Evolutionary conservation across 2,888 invertebrate genomes (phyloP), one percentile per base, ranked within the genome.

Genomic region (Strigamia crassipes): DNA sequence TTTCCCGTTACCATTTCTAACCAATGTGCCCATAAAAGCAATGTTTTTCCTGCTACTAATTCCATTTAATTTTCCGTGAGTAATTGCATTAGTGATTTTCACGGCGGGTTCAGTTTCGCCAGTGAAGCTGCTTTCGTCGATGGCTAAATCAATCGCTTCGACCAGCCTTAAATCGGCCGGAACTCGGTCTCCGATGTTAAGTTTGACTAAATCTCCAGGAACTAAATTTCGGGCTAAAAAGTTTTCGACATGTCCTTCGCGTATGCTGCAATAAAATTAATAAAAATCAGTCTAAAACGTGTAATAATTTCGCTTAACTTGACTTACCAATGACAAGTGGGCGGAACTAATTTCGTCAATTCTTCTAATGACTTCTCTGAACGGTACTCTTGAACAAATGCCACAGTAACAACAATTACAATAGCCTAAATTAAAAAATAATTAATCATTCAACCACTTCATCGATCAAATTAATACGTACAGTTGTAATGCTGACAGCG

Each of bases 71-170:
- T 93, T 94, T 83, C 91, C 91, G 80, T 92, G 92, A 79, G 91
- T 87, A 81, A 93, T 89, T 6, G 93, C 91, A 73, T 91, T 90
- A 0, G 92, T 92, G 83, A 90, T 92, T 88, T 96, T 96, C 56
- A 90, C 90, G 0, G 95, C 93, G 18, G 99, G 98, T 87, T 98
- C 96, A 0, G 97, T 97, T 89, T 99, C 99, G 5, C 99, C 99
- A 0, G 99, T 99, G 88, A 99, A 98, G 84, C 97, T 97, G 81
- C 97, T 97, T 89, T 99, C 99, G 88, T 99, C 99, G 79, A 99
- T 94, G 4, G 95, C 93, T 84, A 99, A 90, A 89, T 98, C 98
- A 15, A 93, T 92, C 0, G 96, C 92, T 90, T 98, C 97, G 88
- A 94, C 94, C n/a, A 99, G 91, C 46, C 99, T 91, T 46, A 99